A percentile compares a stretch with the other conserved stretches of the same genome.
Evolutionary conservation across 2,888 invertebrate genomes (phyloP).

Genomic region (Athrips mouffetella): DNA sequence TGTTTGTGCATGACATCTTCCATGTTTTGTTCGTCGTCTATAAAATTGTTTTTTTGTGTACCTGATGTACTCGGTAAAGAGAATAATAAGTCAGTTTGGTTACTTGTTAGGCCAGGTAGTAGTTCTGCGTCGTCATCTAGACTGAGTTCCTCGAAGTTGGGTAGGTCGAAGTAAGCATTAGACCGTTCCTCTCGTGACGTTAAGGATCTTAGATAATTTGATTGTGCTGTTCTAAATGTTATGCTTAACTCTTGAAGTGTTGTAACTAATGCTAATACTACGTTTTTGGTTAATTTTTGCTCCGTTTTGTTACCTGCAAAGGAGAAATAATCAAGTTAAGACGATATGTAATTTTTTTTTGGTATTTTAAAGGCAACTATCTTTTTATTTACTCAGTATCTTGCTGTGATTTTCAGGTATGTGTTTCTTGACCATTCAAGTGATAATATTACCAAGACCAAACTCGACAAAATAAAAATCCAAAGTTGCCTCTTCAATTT

Average conservation of each 20-base stretch:
- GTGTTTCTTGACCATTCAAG: no score
- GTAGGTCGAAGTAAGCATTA: constrained; percentile 90
- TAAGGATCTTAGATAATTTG: constrained; percentile 90
- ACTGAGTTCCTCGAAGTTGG: constrained; percentile 79
- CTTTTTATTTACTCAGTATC: no score
- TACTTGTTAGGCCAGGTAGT: constrained; percentile 56
- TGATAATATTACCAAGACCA: no score
- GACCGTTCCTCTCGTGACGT: constrained; percentile 94
- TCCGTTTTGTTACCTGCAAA: constrained; percentile 84
- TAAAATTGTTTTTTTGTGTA: constrained; percentile 43
- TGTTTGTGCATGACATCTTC: constrained; percentile 77
- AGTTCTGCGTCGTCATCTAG: constrained; percentile 67
- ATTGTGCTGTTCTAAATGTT: constrained; percentile 91
- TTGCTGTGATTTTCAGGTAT: no score
- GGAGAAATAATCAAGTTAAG: neutral
- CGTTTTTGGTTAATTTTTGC: constrained; percentile 88
- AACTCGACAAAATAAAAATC: no score
- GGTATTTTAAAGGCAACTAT: no score
- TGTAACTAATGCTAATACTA: constrained; percentile 90
- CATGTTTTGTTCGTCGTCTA: constrained; percentile 73
- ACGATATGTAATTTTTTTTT: neutral
- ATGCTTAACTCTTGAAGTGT: constrained; percentile 92
- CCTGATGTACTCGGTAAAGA: constrained; percentile 65
- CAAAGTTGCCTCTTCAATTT: no score
- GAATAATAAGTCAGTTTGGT: constrained; percentile 66